Conservation (phyloP, 2,888 invertebrate species). For the Heteromurus nitidus region DNA sequence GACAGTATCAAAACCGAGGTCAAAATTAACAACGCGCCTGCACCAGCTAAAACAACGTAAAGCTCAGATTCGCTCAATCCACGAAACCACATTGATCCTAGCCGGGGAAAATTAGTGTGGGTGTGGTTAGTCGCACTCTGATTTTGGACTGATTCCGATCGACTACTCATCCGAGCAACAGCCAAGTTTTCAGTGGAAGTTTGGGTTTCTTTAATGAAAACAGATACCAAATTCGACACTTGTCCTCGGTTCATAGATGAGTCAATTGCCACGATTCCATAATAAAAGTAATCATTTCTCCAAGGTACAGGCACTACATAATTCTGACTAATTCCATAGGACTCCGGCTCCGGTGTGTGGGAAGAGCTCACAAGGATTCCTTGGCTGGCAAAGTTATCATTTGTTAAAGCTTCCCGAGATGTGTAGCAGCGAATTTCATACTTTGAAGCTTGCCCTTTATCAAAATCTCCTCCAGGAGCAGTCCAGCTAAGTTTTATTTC, state of each 20-base stretch:
- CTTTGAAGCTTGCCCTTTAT: conserved; percentile 74
- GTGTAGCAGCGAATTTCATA: conserved; percentile 74
- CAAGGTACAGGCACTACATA: conserved; percentile 74
- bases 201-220: conserved; percentile 74
- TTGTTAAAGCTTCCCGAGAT: conserved; percentile 73
- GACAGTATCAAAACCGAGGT: conserved; percentile 72
- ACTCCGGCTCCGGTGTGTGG: conserved; percentile 73
- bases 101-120: no score
- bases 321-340: conserved; percentile 73
- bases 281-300: conserved; percentile 74
- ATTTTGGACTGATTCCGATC: conserved; percentile 65
- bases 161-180: conserved; percentile 72
- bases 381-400: conserved; percentile 73
- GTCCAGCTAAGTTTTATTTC: conserved; percentile 75
- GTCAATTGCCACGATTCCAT: conserved; percentile 74
- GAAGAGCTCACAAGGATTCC: conserved; percentile 74
- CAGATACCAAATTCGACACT: conserved; percentile 74
- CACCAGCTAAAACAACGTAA: conserved; percentile 73
- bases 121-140: conserved; percentile 67
- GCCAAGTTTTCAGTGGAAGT: conserved; percentile 72
- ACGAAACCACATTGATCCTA: conserved; percentile 73
- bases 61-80: conserved; percentile 71
- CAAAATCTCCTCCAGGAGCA: conserved; percentile 75
- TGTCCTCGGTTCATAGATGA: conserved; percentile 73
- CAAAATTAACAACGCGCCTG: conserved; percentile 72